phyloP scores from a whole-genome alignment of 1,140 invertebrate genomes.

The Drosophila biarmipes region DNA sequence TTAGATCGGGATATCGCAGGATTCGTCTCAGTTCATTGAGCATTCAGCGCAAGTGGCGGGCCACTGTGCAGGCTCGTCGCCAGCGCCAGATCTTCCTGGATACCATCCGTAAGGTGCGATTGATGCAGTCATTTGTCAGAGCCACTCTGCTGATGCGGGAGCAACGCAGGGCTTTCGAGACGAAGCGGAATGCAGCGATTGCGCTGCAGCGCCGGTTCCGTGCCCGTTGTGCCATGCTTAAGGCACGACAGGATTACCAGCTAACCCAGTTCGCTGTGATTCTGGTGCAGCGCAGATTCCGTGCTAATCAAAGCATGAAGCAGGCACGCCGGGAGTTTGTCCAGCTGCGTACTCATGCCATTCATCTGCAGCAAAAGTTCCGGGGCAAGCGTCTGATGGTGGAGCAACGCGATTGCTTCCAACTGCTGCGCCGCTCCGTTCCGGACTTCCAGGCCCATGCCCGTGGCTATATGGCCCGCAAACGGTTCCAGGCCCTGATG shows the following conservation, averaged over 20 bases:
- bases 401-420: conserved; percentile 50
- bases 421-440: conserved; percentile 43
- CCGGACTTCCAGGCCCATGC: conserved; percentile 84
- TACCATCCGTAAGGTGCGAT: conserved; percentile 51
- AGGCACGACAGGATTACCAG: conserved; percentile 73
- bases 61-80: conserved; percentile 42
- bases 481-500: conserved; percentile 83
- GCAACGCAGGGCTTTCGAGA: conserved; percentile 74
- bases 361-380: conserved; percentile 85
- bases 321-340: conserved; percentile 72
- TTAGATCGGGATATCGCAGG: conserved; percentile 55
- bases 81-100: conserved; percentile 72
- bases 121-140: conserved; percentile 84
- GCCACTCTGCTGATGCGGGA: conserved; percentile 56
- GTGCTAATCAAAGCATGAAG: conserved; percentile 78
- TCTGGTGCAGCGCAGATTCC: conserved; percentile 83
- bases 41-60: conserved; percentile 77
- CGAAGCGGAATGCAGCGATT: conserved; percentile 76
- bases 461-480: conserved; percentile 86
- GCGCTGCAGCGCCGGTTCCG: conserved; percentile 86
- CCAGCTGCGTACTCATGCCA: conserved; percentile 64
- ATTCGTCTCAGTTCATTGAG: conserved; percentile 53
- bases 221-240: conserved; percentile 71
- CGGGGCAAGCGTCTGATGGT: conserved; percentile 82
- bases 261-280: conserved; percentile 55